Evolutionary conservation across 2,888 invertebrate species (phyloP).

Genomic region (Drosophila infuscata): DNA sequence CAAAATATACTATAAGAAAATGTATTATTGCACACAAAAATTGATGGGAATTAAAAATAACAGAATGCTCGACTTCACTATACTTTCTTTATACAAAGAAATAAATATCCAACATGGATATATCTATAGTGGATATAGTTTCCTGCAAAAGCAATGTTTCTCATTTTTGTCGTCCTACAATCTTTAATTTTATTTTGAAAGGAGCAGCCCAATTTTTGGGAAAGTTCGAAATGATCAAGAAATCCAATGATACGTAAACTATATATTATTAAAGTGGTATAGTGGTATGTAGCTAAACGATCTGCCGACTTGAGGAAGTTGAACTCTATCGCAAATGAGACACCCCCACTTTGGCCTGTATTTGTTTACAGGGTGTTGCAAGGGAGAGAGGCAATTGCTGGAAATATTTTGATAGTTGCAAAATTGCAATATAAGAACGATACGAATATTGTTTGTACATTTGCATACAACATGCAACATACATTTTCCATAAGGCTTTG

Average conservation of each 20-base stretch:
- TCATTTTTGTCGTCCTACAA: background rate
- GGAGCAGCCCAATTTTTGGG: background rate
- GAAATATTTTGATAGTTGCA: slow-evolving; percentile 64
- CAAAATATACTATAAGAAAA: slow-evolving; percentile 53
- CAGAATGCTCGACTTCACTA: slow-evolving; percentile 19
- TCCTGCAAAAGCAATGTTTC: background rate
- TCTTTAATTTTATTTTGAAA: background rate
- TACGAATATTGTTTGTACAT: slow-evolving; percentile 54
- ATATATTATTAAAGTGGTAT: no score
- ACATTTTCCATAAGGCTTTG: slow-evolving; percentile 68
- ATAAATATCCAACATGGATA: background rate
- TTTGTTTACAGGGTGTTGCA: slow-evolving; percentile 27
- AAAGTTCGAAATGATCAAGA: background rate
- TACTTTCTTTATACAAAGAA: slow-evolving; percentile 14
- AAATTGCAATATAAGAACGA: slow-evolving; percentile 57
- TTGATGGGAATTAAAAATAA: slow-evolving; percentile 15
- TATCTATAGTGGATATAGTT: background rate
- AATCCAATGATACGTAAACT: background rate
- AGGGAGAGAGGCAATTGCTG: slow-evolving; percentile 27
- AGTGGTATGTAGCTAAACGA: no score
- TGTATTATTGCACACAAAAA: slow-evolving; percentile 57
- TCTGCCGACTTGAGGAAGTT: background rate
- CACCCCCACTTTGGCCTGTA: slow-evolving; percentile 5
- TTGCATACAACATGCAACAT: slow-evolving; percentile 64
- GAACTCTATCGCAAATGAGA: background rate